Evolutionary conservation across 2,888 invertebrate species (phyloP), one percentile per base, ranked within the genome.

Genomic region (Drosophila phalerata): DNA sequence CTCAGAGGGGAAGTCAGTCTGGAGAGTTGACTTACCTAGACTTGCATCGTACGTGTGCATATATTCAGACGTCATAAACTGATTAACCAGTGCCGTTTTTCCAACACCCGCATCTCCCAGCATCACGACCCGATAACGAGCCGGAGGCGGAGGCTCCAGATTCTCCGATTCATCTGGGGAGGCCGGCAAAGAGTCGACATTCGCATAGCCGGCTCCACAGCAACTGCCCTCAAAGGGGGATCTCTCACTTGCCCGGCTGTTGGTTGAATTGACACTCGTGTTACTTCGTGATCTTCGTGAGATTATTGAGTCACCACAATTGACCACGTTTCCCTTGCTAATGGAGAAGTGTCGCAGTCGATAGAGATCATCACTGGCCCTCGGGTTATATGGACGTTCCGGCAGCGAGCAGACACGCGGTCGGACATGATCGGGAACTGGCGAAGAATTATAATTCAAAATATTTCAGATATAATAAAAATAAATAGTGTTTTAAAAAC

Each of bases 1-100:
- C 55, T 3, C 17, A 8, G n/a, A 13, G n/a, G 38, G 32, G 10
- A 4, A 13, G 19, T 13, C 32, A n/a, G 32, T 19, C 17, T 30
- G 49, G 47, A 40, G 47, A 49, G 22, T 42, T 43, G 63, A 93
- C 95, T 95, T 93, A 97, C 97, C 97, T 90, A 97, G 93, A 89
- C 97, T 97, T 1, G 97, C 97, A 91, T 98, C 98, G 92, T 98
- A 98, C 0, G 98, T 97, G 93, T 98, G 97, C 96, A 98, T 97
- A 91, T 98, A 98, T 90, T 98, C 98, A 76, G 97, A 97, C 32
- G 98, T 98, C 97, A 97, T 97, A 92, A 98, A 98, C 91, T 98
- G 98, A 0, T 96, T 96, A 1, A 97, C 97, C 28, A 98, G 93
- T 1, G 98, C 97, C 0, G 97, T 97, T 93, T 98, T 98, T 3